phyloP scores from a whole-genome alignment of 1,140 invertebrate species.

The Pseudobourletiella spinata region DNA sequence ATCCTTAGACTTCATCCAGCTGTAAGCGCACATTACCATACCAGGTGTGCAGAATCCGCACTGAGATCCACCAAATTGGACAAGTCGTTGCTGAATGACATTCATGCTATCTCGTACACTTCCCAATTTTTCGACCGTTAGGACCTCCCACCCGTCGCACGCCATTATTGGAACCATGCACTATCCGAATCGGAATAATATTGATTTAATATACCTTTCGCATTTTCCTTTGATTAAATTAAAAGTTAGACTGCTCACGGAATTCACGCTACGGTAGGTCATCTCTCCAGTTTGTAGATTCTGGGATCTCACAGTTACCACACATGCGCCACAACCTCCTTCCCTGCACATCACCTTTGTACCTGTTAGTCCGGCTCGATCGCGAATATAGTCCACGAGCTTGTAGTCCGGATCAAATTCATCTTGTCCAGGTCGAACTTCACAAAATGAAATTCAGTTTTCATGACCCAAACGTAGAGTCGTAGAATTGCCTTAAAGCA shows the following conservation, averaged over 20 bases:
- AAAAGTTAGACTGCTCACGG: too few species aligned
- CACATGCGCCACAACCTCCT: constrained; percentile 39
- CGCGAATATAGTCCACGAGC: constrained; percentile 21
- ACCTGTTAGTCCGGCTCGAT: constrained; percentile 13
- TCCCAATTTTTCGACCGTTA: constrained; percentile 46
- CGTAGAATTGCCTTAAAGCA: too few species aligned
- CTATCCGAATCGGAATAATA: constrained; percentile 30
- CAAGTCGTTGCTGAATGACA: constrained; percentile 39
- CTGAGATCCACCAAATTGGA: constrained; percentile 46
- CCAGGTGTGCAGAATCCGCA: constrained; percentile 47
- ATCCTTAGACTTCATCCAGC: too few species aligned
- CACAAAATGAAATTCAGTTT: too few species aligned
- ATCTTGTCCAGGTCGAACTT: too few species aligned
- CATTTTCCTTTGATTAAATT: neutral
- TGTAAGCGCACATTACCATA: constrained; percentile 47
- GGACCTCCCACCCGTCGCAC: constrained; percentile 45
- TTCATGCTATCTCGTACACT: constrained; percentile 42
- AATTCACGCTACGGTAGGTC: neutral
- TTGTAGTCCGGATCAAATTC: neutral
- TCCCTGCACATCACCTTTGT: constrained; percentile 39
- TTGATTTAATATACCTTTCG: neutral
- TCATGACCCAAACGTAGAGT: too few species aligned
- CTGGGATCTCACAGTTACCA: constrained; percentile 16
- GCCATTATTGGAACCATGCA: constrained; percentile 45
- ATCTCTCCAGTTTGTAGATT: neutral